Percentiles rank a stretch among this genome's conserved stretches.
Evolutionary conservation across 1,140 invertebrate species (phyloP).

Genomic region (Homalodisca vitripennis): DNA sequence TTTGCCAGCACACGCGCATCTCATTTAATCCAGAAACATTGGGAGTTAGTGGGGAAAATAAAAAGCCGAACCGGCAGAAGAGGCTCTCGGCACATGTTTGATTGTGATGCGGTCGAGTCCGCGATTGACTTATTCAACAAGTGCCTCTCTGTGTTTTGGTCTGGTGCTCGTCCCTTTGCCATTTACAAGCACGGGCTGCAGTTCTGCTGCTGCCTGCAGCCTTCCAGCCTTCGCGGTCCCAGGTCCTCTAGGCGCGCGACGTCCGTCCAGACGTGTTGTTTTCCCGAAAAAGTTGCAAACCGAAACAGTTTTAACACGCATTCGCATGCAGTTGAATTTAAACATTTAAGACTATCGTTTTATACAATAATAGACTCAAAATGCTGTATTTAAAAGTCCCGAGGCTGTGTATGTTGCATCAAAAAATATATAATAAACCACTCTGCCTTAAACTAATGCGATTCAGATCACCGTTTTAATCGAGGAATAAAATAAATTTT

Average conservation of each 20-base stretch:
- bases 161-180: not conserved
- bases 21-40: no score
- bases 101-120: not conserved
- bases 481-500: no score
- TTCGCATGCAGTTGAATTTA: not conserved
- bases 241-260: not conserved
- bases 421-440: no score
- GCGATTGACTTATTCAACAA: not conserved
- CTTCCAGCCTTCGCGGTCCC: not conserved
- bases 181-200: not conserved
- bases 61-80: not conserved
- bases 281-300: not conserved
- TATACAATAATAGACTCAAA: no score
- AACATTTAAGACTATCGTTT: not conserved
- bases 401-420: no score
- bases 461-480: no score
- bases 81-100: not conserved
- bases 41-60: not conserved
- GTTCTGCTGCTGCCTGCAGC: not conserved
- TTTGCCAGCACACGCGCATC: not conserved
- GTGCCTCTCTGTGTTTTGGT: not conserved
- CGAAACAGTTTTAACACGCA: no score
- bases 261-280: not conserved
- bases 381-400: no score
- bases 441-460: no score